Evolutionary conservation across 2,888 invertebrate species (phyloP), one percentile per base, ranked within the genome.

Genomic region (Gnatocerus cornutus): DNA sequence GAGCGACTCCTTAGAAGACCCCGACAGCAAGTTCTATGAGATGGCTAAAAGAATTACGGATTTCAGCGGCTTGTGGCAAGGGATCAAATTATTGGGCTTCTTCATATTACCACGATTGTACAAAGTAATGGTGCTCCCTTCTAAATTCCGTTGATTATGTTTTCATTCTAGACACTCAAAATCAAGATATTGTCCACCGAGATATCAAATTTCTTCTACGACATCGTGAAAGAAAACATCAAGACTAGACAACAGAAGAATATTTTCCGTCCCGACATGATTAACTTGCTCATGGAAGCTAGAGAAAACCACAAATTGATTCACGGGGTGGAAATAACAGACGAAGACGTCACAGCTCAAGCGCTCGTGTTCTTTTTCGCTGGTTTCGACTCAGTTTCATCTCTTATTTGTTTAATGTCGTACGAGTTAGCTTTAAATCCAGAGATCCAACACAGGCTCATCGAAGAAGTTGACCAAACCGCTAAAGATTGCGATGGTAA

Each of bases 361-460:
- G 85, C 85, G 16, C 68, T 87, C 1, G 66, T 87, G 1, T 87
- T 87, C 80, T 87, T 87, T 78, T 79, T 87, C 4, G 87, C 86
- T 21, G 87, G 87, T 0, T 87, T 85, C 70, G 87, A 87, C 30
- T 84, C 85, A 0, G 83, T 84, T 0, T 83, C 86, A 0, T 84
- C 84, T 64, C 74, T 83, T 2, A 80, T 87, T 71, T 84, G 84
- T 0, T 89, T 89, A 68, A 78, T 87, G 0, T 78, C 88, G 0
- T 85, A 89, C 43, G 90, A 90, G 76, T 76, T 90, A n/a, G 88
- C 89, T 46, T 59, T 87, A 3, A 86, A 90, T 80, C 86, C 87
- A n/a, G 88, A 85, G 0, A 75, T 84, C 0, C 85, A 86, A 62
- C 78, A 82, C 0, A 82, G 74, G 30, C 68, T 86, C 30, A 75